phyloP scores from a whole-genome alignment of 2,888 invertebrate genomes.

The Drosophila antonietae region DNA sequence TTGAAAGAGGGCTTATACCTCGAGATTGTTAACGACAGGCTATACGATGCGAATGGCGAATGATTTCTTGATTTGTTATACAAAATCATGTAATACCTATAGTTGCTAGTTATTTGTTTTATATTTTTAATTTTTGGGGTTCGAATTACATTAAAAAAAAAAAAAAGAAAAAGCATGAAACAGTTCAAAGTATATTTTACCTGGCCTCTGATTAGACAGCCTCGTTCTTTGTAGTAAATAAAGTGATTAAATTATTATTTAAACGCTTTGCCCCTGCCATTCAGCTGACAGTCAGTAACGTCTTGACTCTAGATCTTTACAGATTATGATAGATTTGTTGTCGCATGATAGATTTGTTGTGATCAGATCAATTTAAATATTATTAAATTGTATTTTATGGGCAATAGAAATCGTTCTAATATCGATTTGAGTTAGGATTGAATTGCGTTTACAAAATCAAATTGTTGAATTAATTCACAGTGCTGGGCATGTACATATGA shows the following conservation, averaged over 20 bases:
- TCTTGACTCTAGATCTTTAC: slow-evolving; percentile 7
- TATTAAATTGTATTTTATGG: not conserved
- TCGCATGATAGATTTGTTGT: slow-evolving; percentile 21
- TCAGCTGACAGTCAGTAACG: not conserved
- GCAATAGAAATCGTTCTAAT: slow-evolving; percentile 15
- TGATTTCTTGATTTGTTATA: not conserved
- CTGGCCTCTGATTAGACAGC: not conserved
- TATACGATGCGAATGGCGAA: slow-evolving; percentile 55
- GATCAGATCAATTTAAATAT: not conserved
- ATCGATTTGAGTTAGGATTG: slow-evolving; percentile 12
- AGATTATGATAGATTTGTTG: slow-evolving; percentile 6
- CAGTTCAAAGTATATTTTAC: not conserved
- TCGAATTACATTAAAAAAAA: not conserved
- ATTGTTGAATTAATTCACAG: not conserved
- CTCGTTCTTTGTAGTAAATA: not conserved
- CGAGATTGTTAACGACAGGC: slow-evolving; percentile 76
- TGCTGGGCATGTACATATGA: not conserved
- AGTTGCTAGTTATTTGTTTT: not conserved
- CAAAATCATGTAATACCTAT: not conserved
- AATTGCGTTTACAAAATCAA: not conserved
- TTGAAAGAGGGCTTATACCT: slow-evolving; percentile 70
- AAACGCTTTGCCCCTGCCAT: slow-evolving; percentile 3
- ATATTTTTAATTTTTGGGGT: not conserved
- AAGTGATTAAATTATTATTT: slow-evolving; percentile 19
- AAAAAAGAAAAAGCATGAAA: not conserved